Evolutionary conservation across 2,888 invertebrate species (phyloP).

Genomic region (Gandaritis pyraliata): DNA sequence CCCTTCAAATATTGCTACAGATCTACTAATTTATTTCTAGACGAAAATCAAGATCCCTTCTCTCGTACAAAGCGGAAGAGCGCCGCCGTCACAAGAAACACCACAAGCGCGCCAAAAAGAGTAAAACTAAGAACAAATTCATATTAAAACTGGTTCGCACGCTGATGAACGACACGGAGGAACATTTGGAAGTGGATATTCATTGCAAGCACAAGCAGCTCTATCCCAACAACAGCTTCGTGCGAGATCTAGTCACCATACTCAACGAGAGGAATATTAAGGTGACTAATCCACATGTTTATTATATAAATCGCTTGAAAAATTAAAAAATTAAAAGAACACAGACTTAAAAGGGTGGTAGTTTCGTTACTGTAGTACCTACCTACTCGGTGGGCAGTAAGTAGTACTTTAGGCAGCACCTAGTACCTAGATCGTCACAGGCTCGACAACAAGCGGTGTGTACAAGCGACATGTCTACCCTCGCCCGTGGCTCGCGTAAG

Average conservation of each 20-base stretch:
- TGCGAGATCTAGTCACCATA: conserved; percentile 70
- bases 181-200: conserved; percentile 71
- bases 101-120: conserved; percentile 37
- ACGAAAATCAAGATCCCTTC: conserved; percentile 69
- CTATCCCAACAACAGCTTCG: conserved; percentile 71
- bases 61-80: conserved; percentile 53
- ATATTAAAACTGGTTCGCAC: conserved; percentile 62
- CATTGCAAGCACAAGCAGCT: conserved; percentile 64
- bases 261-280: conserved; percentile 70
- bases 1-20: too few species aligned
- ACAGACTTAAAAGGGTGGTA: too few species aligned
- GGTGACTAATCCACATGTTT: conserved; percentile 46
- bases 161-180: conserved; percentile 52
- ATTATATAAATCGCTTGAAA: too few species aligned
- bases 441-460: too few species aligned
- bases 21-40: conserved; percentile 41
- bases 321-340: too few species aligned
- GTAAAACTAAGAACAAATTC: conserved; percentile 68
- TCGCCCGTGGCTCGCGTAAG: too few species aligned
- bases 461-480: too few species aligned
- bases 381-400: too few species aligned
- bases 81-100: conserved; percentile 43
- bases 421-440: too few species aligned
- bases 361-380: too few species aligned
- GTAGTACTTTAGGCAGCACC: too few species aligned